Percentiles rank a stretch among this genome's conserved stretches.
Conservation (phyloP, 2,888 invertebrate genomes). For the Drosophila silvestris region DNA sequence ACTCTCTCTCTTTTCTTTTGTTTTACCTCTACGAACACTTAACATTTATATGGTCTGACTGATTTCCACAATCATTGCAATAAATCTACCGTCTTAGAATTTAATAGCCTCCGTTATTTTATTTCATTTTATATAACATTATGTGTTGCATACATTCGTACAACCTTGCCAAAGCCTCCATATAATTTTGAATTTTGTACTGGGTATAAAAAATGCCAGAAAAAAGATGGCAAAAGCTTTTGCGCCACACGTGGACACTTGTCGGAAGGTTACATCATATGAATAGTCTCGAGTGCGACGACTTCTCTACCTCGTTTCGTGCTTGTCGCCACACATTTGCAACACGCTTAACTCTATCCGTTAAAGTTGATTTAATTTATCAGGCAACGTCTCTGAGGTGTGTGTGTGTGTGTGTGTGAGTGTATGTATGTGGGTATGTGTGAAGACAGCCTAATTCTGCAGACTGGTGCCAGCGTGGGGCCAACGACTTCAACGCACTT, state of each 20-base stretch:
- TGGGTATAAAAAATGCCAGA: constrained; percentile 12
- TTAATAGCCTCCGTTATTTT: not conserved
- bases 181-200: too few species aligned
- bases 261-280: constrained; percentile 43
- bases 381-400: constrained; percentile 26
- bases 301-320: constrained; percentile 26
- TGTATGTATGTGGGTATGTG: not conserved
- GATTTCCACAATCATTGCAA: not conserved
- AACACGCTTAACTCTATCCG: constrained; percentile 36
- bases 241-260: constrained; percentile 74
- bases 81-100: not conserved
- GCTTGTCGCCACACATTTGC: constrained; percentile 10
- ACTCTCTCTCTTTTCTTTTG: not conserved
- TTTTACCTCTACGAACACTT: not conserved
- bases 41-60: not conserved
- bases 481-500: constrained; percentile 80
- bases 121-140: too few species aligned
- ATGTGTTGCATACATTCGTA: too few species aligned
- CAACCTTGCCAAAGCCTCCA: too few species aligned
- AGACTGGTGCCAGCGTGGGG: constrained; percentile 40
- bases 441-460: constrained; percentile 67
- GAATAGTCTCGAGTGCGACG: constrained; percentile 59
- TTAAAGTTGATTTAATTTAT: constrained; percentile 66
- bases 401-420: not conserved
- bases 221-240: constrained; percentile 51